Percentiles rank a stretch among this genome's conserved stretches.
These are phyloP conservation scores for Caenorhabditis sulstoni DNA, from an alignment of 2,888 invertebrate genomes.

Conservation along the genomic window DNA sequence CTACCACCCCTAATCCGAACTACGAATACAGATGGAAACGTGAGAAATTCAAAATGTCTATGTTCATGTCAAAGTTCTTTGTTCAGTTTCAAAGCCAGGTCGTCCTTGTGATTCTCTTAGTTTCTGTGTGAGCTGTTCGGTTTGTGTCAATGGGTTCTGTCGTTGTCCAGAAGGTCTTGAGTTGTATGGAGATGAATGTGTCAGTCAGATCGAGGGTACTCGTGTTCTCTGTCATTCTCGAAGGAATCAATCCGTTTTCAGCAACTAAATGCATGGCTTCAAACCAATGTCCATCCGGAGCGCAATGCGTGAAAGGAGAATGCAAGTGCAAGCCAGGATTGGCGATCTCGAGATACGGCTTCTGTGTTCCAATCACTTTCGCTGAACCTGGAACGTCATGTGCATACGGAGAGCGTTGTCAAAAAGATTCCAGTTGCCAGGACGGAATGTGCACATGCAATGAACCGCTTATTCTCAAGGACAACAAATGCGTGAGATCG, in stretches of 20 bases:
- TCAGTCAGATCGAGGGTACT: constrained; percentile 70
- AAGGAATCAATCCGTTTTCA: constrained; percentile 33
- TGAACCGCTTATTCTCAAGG: constrained; percentile 59
- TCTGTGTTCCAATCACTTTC: constrained; percentile 71
- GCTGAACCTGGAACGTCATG: constrained; percentile 74
- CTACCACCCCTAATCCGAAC: constrained; percentile 32
- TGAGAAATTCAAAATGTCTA: constrained; percentile 4
- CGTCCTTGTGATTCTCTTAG: constrained; percentile 65
- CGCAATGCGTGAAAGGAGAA: constrained; percentile 71
- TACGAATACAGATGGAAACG: constrained; percentile 41
- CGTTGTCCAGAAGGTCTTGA: constrained; percentile 72
- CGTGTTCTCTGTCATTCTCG: not conserved
- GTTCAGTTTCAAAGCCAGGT: constrained; percentile 73
- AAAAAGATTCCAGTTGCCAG: constrained; percentile 69
- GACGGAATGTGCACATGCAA: constrained; percentile 72
- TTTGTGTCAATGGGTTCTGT: constrained; percentile 72
- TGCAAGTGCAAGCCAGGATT: constrained; percentile 72
- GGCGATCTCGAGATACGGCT: constrained; percentile 68
- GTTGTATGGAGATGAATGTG: constrained; percentile 65
- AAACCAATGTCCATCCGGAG: constrained; percentile 74
- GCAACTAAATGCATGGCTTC: constrained; percentile 70
- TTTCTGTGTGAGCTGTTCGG: constrained; percentile 71
- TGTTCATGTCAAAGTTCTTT: not conserved
- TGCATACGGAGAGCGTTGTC: constrained; percentile 69
- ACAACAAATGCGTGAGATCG: constrained; percentile 65